phyloP scores from a whole-genome alignment of 2,113 vertebrate genomes.

The Trachemys scripta region DNA sequence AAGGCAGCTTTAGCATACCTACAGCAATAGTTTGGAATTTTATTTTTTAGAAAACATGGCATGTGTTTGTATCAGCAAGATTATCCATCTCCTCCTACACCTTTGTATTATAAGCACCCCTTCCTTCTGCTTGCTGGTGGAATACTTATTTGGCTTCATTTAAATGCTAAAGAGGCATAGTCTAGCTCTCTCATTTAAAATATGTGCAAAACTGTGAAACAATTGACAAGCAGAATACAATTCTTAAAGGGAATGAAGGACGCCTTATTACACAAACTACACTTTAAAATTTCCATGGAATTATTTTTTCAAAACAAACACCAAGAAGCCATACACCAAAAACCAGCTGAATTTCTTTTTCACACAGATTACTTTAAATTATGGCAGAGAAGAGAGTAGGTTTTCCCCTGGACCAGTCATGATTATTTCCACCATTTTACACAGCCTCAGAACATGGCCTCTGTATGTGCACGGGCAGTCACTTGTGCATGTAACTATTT shows the following conservation, averaged over 20 bases:
- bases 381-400: background rate
- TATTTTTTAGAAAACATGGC: conserved; percentile 59
- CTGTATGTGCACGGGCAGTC: background rate
- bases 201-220: conserved; percentile 43
- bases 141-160: conserved; percentile 75
- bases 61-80: conserved; percentile 66
- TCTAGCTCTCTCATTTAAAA: conserved; percentile 61
- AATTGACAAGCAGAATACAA: conserved; percentile 9
- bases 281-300: background rate
- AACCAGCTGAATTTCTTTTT: background rate
- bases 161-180: conserved; percentile 60
- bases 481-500: background rate
- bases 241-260: background rate
- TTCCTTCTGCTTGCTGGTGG: conserved; percentile 61
- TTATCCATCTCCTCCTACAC: conserved; percentile 66
- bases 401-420: background rate
- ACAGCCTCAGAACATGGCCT: background rate
- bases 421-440: background rate
- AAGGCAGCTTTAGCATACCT: conserved; percentile 13
- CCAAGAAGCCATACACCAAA: background rate
- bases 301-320: conserved; percentile 14
- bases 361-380: background rate
- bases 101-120: conserved; percentile 52
- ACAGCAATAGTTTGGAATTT: conserved; percentile 21
- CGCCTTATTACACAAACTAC: background rate